Conservation (phyloP, 2,888 invertebrate genomes). For the Ischnura elegans region DNA sequence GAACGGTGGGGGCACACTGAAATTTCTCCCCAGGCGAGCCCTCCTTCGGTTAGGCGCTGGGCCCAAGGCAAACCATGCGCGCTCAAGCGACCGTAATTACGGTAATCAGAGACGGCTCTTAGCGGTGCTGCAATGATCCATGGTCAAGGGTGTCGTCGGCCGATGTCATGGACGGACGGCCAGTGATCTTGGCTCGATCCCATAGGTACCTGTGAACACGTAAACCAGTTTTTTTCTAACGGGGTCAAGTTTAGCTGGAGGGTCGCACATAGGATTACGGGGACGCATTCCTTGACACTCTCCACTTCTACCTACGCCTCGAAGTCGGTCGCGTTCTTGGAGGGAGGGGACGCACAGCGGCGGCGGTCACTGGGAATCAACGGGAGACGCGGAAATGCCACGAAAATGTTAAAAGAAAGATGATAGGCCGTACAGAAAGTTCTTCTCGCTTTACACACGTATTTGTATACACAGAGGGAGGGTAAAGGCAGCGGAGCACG, state of each 20-base stretch:
- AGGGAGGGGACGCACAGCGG: not conserved
- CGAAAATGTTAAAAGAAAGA: not conserved
- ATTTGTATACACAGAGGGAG: not conserved
- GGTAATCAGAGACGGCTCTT: not conserved
- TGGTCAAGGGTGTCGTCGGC: slow-evolving; percentile 54
- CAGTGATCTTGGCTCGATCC: slow-evolving; percentile 50
- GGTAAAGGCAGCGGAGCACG: not conserved
- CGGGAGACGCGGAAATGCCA: not conserved
- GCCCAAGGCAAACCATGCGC: no score
- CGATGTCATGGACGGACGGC: slow-evolving; percentile 10
- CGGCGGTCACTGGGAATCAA: not conserved
- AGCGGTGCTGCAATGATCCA: no score
- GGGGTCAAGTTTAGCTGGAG: slow-evolving; percentile 63
- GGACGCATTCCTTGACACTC: slow-evolving; percentile 64
- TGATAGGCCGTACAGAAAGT: not conserved
- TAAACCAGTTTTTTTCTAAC: slow-evolving; percentile 49
- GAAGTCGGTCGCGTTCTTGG: slow-evolving; percentile 57
- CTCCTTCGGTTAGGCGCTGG: no score
- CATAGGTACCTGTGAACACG: slow-evolving; percentile 17
- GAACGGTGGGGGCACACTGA: not conserved
- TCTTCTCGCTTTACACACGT: not conserved
- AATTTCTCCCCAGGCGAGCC: not conserved
- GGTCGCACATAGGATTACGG: slow-evolving; percentile 65
- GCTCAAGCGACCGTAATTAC: no score
- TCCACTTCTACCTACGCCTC: slow-evolving; percentile 33